A percentile compares a stretch with the other conserved stretches of the same genome.
These are phyloP conservation scores for Hippopotamyrus pictus DNA, from an alignment of 2,797 vertebrate species.

Conservation along the genomic window DNA sequence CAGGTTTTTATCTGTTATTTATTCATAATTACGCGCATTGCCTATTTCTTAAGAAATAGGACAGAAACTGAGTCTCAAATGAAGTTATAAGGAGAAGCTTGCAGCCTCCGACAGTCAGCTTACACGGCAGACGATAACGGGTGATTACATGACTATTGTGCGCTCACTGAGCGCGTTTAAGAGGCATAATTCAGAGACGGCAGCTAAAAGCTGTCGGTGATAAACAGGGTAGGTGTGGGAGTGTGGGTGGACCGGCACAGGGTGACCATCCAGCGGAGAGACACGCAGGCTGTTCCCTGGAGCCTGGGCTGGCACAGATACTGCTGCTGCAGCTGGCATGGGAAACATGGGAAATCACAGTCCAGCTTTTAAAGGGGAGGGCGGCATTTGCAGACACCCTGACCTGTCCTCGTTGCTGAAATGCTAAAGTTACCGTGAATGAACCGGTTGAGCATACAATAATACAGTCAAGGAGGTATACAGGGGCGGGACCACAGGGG, in stretches of 20 bases:
- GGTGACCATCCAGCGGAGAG: not conserved
- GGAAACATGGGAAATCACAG: not conserved
- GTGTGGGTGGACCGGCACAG: not conserved
- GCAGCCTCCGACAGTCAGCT: not conserved
- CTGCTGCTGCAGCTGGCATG: not conserved
- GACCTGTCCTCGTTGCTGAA: conserved; percentile 13
- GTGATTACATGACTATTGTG: not conserved
- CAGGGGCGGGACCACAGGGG: too few species aligned
- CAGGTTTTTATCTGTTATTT: not conserved
- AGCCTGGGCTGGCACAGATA: not conserved
- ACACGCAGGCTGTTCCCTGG: not conserved
- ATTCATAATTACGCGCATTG: not conserved
- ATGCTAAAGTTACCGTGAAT: not conserved
- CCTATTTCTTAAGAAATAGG: not conserved
- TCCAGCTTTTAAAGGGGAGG: not conserved
- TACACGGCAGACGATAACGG: not conserved
- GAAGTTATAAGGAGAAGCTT: not conserved
- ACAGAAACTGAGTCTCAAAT: not conserved
- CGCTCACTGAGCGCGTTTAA: not conserved
- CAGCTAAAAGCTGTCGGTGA: not conserved
- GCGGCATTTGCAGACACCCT: not conserved
- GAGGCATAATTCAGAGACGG: not conserved
- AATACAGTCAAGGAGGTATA: not conserved
- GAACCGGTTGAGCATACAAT: not conserved
- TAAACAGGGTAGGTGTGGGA: not conserved